Percentiles rank a stretch among this genome's conserved stretches.
These are phyloP conservation scores for Pseudomyrmex pallidus DNA, from an alignment of 1,140 invertebrate species.

Conservation along the genomic window DNA sequence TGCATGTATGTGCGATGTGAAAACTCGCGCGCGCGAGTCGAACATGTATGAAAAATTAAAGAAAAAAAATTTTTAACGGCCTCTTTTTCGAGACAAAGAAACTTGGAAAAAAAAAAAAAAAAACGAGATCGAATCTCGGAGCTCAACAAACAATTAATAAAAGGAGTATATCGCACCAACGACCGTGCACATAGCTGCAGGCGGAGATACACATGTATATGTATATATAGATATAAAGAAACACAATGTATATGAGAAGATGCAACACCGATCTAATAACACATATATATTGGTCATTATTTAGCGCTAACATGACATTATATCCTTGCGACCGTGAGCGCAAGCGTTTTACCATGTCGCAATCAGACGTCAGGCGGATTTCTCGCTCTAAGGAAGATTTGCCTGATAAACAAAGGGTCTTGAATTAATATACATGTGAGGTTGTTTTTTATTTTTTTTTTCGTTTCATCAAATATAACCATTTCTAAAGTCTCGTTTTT, in stretches of 20 bases:
- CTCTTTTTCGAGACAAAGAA: background rate
- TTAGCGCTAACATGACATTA: constrained; percentile 68
- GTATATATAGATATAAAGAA: constrained; percentile 46
- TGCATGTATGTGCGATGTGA: background rate
- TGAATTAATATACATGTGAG: constrained; percentile 59
- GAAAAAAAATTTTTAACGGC: background rate
- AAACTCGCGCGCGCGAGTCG: background rate
- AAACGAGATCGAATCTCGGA: constrained; percentile 37
- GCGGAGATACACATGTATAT: constrained; percentile 77
- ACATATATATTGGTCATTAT: constrained; percentile 56
- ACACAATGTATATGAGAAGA: constrained; percentile 21
- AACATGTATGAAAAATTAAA: background rate
- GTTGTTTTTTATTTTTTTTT: background rate
- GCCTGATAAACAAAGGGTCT: constrained; percentile 64
- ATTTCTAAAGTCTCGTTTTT: too few relatives aligned
- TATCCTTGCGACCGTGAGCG: constrained; percentile 71
- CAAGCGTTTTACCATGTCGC: constrained; percentile 72
- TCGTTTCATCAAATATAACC: too few relatives aligned
- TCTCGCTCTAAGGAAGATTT: constrained; percentile 65
- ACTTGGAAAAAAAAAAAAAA: too few relatives aligned
- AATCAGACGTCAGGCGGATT: constrained; percentile 73
- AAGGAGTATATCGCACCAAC: constrained; percentile 78
- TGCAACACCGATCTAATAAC: constrained; percentile 44
- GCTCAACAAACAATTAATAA: constrained; percentile 74
- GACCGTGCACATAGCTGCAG: constrained; percentile 84